Conservation (phyloP, 37 sponge, comb jelly and placozoan species). For the Mnemiopsis leidyi region DNA sequence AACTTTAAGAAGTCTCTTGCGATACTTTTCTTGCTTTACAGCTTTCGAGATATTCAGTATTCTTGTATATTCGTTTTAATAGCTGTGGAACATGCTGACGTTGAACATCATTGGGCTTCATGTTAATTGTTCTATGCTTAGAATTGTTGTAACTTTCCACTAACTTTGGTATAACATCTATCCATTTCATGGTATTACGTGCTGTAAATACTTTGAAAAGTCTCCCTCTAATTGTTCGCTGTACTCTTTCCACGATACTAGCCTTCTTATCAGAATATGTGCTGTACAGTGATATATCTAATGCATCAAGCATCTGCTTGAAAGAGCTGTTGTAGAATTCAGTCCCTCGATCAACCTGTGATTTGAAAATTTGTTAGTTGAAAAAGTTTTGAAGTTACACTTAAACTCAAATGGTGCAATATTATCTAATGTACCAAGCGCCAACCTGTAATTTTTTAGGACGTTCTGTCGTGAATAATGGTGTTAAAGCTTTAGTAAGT, state of each 20-base stretch:
- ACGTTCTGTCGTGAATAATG: background rate
- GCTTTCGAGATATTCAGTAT: background rate
- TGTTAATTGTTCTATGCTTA: background rate
- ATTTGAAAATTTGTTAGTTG: background rate
- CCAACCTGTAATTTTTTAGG: constrained; percentile 8
- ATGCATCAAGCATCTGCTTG: background rate
- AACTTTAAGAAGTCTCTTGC: constrained; percentile 23
- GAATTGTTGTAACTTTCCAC: constrained; percentile 1
- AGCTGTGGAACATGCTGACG: background rate
- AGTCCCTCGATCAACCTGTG: constrained; percentile 28
- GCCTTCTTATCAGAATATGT: constrained; percentile 52
- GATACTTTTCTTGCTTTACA: background rate
- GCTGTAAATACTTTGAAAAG: constrained; percentile 8
- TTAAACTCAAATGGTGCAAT: background rate
- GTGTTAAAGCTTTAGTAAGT: constrained; percentile 22
- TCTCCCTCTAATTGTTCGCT: constrained; percentile 3
- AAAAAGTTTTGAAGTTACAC: background rate
- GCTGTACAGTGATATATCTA: constrained; percentile 5
- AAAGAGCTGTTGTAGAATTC: constrained; percentile 15
- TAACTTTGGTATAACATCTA: background rate
- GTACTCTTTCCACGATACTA: constrained; percentile 2
- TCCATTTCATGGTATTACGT: background rate
- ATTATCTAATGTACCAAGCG: background rate
- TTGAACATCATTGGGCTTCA: background rate
- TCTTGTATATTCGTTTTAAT: background rate